These are phyloP conservation scores for Branchipolynoe longqiensis DNA, from an alignment of 2,888 invertebrate species.

Conservation along the genomic window DNA sequence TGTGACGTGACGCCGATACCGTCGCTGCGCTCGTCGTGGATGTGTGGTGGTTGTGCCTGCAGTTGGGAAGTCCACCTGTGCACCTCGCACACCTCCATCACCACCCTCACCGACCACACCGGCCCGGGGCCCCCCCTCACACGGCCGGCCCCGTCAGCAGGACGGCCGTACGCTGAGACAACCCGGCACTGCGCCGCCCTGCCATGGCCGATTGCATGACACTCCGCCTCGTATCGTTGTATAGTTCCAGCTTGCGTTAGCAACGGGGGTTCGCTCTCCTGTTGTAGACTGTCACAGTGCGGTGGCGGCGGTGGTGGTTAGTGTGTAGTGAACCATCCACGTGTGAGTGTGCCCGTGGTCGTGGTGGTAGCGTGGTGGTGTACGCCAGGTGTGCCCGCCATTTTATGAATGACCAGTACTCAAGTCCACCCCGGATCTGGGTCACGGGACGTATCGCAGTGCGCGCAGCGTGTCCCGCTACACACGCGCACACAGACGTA, in stretches of 20 bases:
- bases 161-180: too few relatives aligned
- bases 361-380: slow-evolving; percentile 7
- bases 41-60: not conserved
- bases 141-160: too few relatives aligned
- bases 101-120: not conserved
- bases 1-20: too few relatives aligned
- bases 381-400: not conserved
- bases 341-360: not conserved
- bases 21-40: too few relatives aligned
- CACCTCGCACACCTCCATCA: not conserved
- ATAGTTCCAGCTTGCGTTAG: too few relatives aligned
- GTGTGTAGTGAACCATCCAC: not conserved
- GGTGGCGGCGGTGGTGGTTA: not conserved
- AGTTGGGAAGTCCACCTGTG: not conserved
- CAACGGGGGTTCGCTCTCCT: too few relatives aligned
- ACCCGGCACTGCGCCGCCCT: too few relatives aligned
- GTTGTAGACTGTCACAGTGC: too few relatives aligned
- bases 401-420: slow-evolving; percentile 24
- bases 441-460: not conserved
- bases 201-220: too few relatives aligned
- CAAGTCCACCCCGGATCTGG: not conserved
- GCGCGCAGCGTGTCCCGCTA: not conserved
- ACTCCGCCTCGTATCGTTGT: too few relatives aligned
- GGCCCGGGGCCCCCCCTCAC: not conserved
- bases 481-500: not conserved